These are phyloP conservation scores for Aphelocoma californica DNA, from an alignment of 2,797 vertebrate species.

Conservation along the genomic window DNA sequence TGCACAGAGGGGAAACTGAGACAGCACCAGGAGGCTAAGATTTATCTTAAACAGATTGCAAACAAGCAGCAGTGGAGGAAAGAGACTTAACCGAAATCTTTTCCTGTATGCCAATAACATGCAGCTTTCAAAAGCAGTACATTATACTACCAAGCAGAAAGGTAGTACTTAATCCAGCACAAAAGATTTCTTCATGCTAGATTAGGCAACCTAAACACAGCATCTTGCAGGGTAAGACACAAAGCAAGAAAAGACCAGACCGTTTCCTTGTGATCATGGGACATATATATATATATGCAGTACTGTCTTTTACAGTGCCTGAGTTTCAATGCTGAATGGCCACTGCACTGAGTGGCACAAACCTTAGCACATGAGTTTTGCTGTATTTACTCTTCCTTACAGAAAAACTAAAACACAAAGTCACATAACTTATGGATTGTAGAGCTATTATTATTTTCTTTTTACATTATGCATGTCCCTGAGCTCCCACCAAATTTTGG, in stretches of 20 bases:
- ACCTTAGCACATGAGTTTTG: neutral
- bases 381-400: neutral
- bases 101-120: neutral
- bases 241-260: neutral
- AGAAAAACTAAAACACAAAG: neutral
- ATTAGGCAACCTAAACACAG: neutral
- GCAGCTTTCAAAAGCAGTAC: neutral
- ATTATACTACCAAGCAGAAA: neutral
- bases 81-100: neutral
- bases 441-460: neutral
- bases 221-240: neutral
- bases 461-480: neutral
- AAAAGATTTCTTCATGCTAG: neutral
- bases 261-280: neutral
- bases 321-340: neutral
- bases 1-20: neutral
- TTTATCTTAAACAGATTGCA: neutral
- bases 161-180: neutral
- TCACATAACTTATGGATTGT: neutral
- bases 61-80: neutral
- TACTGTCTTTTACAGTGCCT: neutral
- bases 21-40: neutral
- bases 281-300: neutral
- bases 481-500: neutral
- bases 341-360: neutral